Evolutionary conservation across 2,888 invertebrate species (phyloP).

Genomic region (Sclerodermus sp.): DNA sequence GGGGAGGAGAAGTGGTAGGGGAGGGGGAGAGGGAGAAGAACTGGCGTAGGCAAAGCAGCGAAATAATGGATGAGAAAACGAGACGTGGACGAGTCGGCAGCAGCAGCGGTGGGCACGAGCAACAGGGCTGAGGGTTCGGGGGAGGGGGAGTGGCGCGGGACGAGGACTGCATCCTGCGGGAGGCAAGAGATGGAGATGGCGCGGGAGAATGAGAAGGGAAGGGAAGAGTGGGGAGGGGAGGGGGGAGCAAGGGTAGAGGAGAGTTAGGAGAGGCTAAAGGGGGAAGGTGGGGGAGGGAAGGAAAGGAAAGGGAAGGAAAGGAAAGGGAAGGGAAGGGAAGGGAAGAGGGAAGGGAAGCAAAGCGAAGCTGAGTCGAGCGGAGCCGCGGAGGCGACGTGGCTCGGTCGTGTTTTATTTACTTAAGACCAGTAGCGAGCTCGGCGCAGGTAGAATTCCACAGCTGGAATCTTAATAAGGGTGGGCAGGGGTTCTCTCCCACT

Average conservation of each 20-base stretch:
- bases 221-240: slow-evolving; percentile 2
- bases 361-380: slow-evolving; percentile 12
- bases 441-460: slow-evolving; percentile 57
- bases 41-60: slow-evolving; percentile 41
- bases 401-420: slow-evolving; percentile 56
- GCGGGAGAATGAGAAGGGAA: slow-evolving; percentile 10
- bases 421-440: slow-evolving; percentile 56
- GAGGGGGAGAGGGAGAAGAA: slow-evolving; percentile 13
- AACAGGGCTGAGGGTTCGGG: slow-evolving; percentile 7
- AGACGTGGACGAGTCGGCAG: slow-evolving; percentile 30
- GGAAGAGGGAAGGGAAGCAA: slow-evolving; percentile 10
- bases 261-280: slow-evolving; percentile 1
- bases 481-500: slow-evolving; percentile 49
- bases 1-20: slow-evolving; percentile 5
- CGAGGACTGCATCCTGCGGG: neutral
- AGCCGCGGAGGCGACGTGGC: slow-evolving; percentile 43
- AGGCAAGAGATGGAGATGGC: slow-evolving; percentile 8
- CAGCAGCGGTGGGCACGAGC: slow-evolving; percentile 14
- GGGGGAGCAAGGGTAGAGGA: slow-evolving; percentile 3
- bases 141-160: slow-evolving; percentile 9
- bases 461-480: slow-evolving; percentile 58
- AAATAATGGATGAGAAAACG: slow-evolving; percentile 45
- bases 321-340: slow-evolving; percentile 12
- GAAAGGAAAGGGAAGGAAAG: slow-evolving; percentile 14
- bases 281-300: slow-evolving; percentile 5